Percentiles rank a stretch among this genome's conserved stretches.
phyloP scores from a whole-genome alignment of 2,888 invertebrate genomes.

The Orthosia cruda region DNA sequence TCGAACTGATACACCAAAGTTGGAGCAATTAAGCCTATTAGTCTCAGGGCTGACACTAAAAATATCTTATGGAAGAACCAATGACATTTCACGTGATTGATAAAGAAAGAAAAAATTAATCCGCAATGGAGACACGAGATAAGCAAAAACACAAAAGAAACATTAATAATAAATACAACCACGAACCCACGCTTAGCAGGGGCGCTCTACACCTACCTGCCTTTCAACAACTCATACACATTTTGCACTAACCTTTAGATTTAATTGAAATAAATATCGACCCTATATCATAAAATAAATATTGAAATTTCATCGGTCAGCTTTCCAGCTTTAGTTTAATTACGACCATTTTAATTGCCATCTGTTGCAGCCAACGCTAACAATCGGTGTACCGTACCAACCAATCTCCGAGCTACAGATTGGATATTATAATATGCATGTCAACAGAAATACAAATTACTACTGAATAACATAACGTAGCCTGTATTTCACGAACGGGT shows the following conservation, averaged over 20 bases:
- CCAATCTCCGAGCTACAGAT: conserved; percentile 31
- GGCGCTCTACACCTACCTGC: not conserved
- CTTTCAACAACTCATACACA: not conserved
- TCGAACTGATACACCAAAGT: not conserved
- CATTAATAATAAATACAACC: too few relatives aligned
- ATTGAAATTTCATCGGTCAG: conserved; percentile 9
- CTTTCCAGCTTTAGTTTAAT: conserved; percentile 11
- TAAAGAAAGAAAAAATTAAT: too few relatives aligned
- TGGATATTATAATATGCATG: conserved; percentile 43
- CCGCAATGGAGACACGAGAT: too few relatives aligned
- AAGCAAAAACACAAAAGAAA: too few relatives aligned
- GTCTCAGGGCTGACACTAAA: not conserved
- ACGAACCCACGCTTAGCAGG: not conserved
- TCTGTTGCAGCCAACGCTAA: not conserved
- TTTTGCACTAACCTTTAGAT: not conserved
- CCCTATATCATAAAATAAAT: conserved; percentile 4
- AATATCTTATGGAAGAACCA: not conserved
- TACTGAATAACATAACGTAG: conserved; percentile 7
- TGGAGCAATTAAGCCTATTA: not conserved
- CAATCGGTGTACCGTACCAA: not conserved
- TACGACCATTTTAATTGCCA: conserved; percentile 28
- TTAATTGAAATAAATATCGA: conserved; percentile 5
- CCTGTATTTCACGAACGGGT: too few relatives aligned
- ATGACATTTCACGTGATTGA: not conserved
- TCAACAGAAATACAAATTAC: conserved; percentile 21